A percentile compares a stretch with the other conserved stretches of the same genome.
Conservation (phyloP, 2,113 vertebrate species). For the Urocitellus parryii region DNA sequence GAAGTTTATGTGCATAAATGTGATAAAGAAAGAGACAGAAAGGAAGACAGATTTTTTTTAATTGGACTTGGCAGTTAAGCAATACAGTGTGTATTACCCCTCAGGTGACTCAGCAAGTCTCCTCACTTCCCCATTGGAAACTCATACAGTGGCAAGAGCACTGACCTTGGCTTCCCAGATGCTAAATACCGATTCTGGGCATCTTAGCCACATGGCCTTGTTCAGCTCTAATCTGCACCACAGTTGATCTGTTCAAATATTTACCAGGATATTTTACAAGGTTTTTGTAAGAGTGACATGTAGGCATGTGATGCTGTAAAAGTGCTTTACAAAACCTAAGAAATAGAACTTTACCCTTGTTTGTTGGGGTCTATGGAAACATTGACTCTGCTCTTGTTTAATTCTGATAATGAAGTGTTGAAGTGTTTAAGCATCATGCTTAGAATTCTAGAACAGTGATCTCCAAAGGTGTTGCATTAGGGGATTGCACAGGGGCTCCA, state of each 20-base stretch:
- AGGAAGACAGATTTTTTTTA: background rate
- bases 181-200: background rate
- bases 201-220: background rate
- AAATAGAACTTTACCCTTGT: background rate
- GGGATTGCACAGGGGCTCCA: background rate
- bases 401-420: background rate
- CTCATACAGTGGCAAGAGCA: background rate
- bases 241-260: background rate
- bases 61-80: background rate
- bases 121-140: background rate
- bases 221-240: background rate
- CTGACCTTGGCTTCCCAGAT: background rate
- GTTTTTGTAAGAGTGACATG: background rate
- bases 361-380: constrained; percentile 37
- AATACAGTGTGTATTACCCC: background rate
- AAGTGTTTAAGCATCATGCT: background rate
- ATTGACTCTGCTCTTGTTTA: background rate
- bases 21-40: background rate
- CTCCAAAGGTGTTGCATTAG: background rate
- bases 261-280: background rate
- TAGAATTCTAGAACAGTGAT: background rate
- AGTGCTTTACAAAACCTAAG: constrained; percentile 30
- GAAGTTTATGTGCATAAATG: background rate
- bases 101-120: background rate
- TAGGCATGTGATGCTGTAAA: background rate